phyloP scores from a whole-genome alignment of 2,888 invertebrate species.

The Leptopilina drosophilae region DNA sequence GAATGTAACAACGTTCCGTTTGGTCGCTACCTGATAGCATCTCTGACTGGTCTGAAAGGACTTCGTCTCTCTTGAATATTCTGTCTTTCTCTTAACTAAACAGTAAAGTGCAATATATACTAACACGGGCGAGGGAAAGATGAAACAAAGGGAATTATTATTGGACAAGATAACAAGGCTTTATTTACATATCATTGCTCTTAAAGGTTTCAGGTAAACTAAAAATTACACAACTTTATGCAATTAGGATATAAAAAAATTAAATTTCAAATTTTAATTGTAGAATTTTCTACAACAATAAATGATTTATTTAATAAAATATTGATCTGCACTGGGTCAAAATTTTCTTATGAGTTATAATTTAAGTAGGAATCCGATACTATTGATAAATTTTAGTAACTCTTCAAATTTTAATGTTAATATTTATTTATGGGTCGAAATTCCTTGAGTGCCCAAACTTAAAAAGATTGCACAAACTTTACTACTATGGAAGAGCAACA shows the following conservation, averaged over 20 bases:
- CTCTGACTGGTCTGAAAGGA: slow-evolving; percentile 58
- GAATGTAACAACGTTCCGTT: slow-evolving; percentile 77
- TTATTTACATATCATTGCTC: slow-evolving; percentile 10
- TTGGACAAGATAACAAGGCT: slow-evolving; percentile 53
- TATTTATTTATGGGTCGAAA: too few relatives aligned
- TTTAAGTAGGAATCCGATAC: too few relatives aligned
- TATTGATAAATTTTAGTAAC: too few relatives aligned
- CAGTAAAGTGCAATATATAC: slow-evolving; percentile 53
- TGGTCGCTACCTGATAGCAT: slow-evolving; percentile 75
- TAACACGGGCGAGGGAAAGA: slow-evolving; percentile 51
- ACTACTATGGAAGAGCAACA: too few relatives aligned
- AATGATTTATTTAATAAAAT: too few relatives aligned
- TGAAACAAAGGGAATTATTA: slow-evolving; percentile 61
- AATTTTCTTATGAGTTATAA: too few relatives aligned
- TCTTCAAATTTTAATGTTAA: too few relatives aligned
- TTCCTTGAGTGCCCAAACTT: too few relatives aligned
- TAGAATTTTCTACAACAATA: too few relatives aligned
- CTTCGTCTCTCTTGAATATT: slow-evolving; percentile 53
- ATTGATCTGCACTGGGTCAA: too few relatives aligned
- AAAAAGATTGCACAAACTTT: too few relatives aligned
- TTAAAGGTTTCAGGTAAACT: neutral
- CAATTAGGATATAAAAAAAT: neutral
- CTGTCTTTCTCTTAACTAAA: slow-evolving; percentile 52
- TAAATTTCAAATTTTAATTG: neutral
- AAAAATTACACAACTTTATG: neutral